Evolutionary conservation across 1,140 invertebrate genomes (phyloP).

Genomic region (Physella acuta): DNA sequence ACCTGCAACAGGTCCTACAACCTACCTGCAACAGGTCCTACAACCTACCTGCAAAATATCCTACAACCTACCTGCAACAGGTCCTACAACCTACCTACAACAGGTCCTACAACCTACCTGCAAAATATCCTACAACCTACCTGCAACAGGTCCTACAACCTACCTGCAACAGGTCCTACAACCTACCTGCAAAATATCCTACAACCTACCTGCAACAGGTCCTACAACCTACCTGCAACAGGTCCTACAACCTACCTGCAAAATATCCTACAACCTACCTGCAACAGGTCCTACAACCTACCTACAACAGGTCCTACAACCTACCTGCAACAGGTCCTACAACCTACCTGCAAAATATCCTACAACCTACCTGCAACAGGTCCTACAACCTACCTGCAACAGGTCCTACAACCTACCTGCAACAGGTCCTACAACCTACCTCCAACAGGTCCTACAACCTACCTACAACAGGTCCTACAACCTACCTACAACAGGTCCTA

Average conservation of each 20-base stretch:
- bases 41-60: slow-evolving; percentile 70
- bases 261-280: no score
- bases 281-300: no score
- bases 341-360: no score
- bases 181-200: slow-evolving; percentile 68
- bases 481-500: slow-evolving; percentile 68
- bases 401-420: slow-evolving; percentile 74
- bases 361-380: no score
- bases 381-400: slow-evolving; percentile 61
- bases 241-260: no score
- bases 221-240: slow-evolving; percentile 73
- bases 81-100: slow-evolving; percentile 74
- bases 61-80: slow-evolving; percentile 63
- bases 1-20: no score
- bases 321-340: no score
- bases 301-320: slow-evolving; percentile 75
- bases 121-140: no score
- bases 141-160: no score
- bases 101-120: no score
- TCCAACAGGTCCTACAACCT: slow-evolving; percentile 75
- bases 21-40: slow-evolving; percentile 71
- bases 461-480: slow-evolving; percentile 58
- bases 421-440: slow-evolving; percentile 55
- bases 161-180: slow-evolving; percentile 72
- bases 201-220: slow-evolving; percentile 65